These are phyloP conservation scores for Oxyteleia sp. DNA, from an alignment of 2,888 invertebrate genomes.

Conservation along the genomic window DNA sequence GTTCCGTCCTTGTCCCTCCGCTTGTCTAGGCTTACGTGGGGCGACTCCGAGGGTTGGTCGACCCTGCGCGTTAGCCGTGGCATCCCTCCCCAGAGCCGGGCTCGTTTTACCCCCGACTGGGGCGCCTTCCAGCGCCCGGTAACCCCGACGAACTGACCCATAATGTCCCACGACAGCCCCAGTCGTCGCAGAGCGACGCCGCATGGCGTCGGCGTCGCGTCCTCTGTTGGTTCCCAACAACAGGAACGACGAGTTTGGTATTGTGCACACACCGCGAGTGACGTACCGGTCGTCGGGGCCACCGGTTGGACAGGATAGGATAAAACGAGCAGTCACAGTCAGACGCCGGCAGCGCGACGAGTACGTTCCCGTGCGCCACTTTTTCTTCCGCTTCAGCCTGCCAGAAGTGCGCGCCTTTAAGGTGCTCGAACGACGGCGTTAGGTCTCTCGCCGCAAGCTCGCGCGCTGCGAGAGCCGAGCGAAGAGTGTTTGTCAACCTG, in stretches of 20 bases:
- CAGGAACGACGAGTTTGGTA: constrained; percentile 74
- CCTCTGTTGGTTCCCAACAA: constrained; percentile 83
- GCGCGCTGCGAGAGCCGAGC: too few species aligned
- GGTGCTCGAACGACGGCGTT: too few species aligned
- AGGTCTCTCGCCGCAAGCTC: too few species aligned
- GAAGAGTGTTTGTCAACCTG: too few species aligned
- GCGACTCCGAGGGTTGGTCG: constrained; percentile 82
- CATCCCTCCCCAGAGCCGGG: constrained; percentile 80
- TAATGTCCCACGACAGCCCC: constrained; percentile 73
- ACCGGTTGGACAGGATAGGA: constrained; percentile 80
- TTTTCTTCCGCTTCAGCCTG: constrained; percentile 16
- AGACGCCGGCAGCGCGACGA: constrained; percentile 84
- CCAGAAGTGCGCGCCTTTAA: constrained; percentile 2
- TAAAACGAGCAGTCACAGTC: constrained; percentile 80
- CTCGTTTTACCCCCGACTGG: constrained; percentile 79
- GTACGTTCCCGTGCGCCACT: constrained; percentile 75
- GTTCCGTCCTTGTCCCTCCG: constrained; percentile 30
- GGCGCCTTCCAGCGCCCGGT: constrained; percentile 73
- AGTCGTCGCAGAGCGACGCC: constrained; percentile 88
- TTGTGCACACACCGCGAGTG: constrained; percentile 79
- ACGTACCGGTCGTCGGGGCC: constrained; percentile 79
- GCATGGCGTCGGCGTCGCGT: constrained; percentile 89
- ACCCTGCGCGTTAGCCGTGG: constrained; percentile 84
- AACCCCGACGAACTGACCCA: constrained; percentile 67
- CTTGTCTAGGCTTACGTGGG: constrained; percentile 36